These are phyloP conservation scores for Ectemnius continuus DNA, from an alignment of 2,888 invertebrate genomes.

Conservation along the genomic window DNA sequence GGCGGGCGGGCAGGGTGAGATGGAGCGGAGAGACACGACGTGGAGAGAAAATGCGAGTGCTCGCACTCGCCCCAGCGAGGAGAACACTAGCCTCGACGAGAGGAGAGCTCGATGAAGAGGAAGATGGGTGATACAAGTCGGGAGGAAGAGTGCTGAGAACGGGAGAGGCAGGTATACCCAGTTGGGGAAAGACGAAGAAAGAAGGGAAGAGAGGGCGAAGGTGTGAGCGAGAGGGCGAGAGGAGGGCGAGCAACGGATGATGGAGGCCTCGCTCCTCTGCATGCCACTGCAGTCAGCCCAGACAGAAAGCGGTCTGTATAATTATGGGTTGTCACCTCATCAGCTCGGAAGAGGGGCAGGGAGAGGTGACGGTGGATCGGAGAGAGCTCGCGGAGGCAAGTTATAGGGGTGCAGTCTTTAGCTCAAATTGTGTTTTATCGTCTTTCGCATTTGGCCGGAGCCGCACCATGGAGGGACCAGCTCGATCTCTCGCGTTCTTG, in stretches of 20 bases:
- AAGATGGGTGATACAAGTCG: constrained; percentile 30
- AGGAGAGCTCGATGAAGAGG: constrained; percentile 22
- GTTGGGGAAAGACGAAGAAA: neutral
- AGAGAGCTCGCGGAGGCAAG: constrained; percentile 52
- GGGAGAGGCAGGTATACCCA: neutral
- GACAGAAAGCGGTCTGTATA: constrained; percentile 78
- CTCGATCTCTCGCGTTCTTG: constrained; percentile 8
- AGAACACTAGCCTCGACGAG: constrained; percentile 11
- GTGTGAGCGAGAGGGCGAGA: constrained; percentile 28
- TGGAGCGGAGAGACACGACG: constrained; percentile 18
- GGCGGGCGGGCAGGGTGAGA: too few species aligned
- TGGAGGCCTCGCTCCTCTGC: constrained; percentile 72
- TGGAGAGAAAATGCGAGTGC: constrained; percentile 31
- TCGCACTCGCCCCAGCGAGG: constrained; percentile 26
- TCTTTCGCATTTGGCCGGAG: constrained; percentile 63
- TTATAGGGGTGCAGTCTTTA: constrained; percentile 74
- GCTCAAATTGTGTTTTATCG: constrained; percentile 78
- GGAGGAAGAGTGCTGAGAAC: constrained; percentile 27
- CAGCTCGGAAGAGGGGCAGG: constrained; percentile 67
- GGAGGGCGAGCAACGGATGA: constrained; percentile 66
- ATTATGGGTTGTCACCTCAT: constrained; percentile 79
- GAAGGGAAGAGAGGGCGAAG: constrained; percentile 20
- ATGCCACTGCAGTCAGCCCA: constrained; percentile 77
- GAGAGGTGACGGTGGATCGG: constrained; percentile 44
- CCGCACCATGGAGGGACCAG: constrained; percentile 27